These are phyloP conservation scores for Dendrophyllia cribrosa DNA, from an alignment of 64 coral and sea anemone genomes.

Conservation along the genomic window DNA sequence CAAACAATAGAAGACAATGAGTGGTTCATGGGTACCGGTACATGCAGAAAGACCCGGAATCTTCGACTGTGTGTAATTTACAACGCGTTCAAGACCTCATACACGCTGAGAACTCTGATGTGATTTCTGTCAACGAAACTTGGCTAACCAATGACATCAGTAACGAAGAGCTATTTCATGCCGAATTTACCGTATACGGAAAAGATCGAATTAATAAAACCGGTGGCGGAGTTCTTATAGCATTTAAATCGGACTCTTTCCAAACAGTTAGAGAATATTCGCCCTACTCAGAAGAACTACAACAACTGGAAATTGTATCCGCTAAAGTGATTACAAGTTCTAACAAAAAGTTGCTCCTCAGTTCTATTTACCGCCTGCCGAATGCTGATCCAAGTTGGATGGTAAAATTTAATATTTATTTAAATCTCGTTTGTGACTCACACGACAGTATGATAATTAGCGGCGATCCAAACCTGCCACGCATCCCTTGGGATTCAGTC, in stretches of 20 bases:
- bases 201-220: background rate
- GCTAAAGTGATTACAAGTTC: background rate
- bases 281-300: background rate
- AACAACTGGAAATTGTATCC: background rate
- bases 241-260: background rate
- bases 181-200: background rate
- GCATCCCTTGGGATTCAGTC: too few relatives aligned
- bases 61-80: background rate
- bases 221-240: slow-evolving; percentile 18
- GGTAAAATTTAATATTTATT: too few relatives aligned
- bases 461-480: too few relatives aligned
- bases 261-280: background rate
- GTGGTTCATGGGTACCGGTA: too few relatives aligned
- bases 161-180: background rate
- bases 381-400: slow-evolving; percentile 3
- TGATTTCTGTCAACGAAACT: slow-evolving; percentile 20
- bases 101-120: background rate
- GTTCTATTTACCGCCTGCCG: background rate
- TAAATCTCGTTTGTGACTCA: too few relatives aligned
- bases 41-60: too few relatives aligned
- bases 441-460: too few relatives aligned
- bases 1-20: too few relatives aligned
- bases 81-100: slow-evolving; percentile 13
- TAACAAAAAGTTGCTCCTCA: background rate
- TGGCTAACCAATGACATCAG: background rate